Percentiles rank a stretch among this genome's conserved stretches.
phyloP scores from a whole-genome alignment of 2,113 vertebrate genomes.

The Festucalex cinctus region DNA sequence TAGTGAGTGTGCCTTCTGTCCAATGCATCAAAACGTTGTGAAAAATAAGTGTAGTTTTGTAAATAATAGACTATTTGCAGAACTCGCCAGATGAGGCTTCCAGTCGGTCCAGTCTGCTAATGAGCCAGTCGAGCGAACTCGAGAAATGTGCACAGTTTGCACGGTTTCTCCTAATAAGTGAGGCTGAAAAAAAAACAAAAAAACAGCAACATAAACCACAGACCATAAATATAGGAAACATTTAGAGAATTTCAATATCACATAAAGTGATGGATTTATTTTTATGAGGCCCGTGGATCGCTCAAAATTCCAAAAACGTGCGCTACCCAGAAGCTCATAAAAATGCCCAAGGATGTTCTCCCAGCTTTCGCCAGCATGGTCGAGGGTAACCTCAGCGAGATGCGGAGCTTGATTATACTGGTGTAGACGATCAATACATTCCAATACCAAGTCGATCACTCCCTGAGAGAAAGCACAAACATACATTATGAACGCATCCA shows the following conservation, averaged over 20 bases:
- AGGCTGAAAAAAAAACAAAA: slow-evolving; percentile 66
- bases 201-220: background rate
- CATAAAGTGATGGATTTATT: background rate
- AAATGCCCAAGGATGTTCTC: slow-evolving; percentile 82
- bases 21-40: background rate
- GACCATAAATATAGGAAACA: background rate
- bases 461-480: slow-evolving; percentile 72
- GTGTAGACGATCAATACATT: slow-evolving; percentile 89
- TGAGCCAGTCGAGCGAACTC: slow-evolving; percentile 88
- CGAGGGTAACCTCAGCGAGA: slow-evolving; percentile 79
- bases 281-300: background rate
- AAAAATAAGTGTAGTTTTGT: background rate
- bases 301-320: background rate
- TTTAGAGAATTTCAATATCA: background rate
- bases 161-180: slow-evolving; percentile 86
- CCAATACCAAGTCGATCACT: slow-evolving; percentile 86
- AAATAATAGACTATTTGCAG: background rate
- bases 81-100: slow-evolving; percentile 88
- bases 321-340: slow-evolving; percentile 90
- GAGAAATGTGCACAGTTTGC: slow-evolving; percentile 93
- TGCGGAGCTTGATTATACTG: slow-evolving; percentile 79
- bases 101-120: slow-evolving; percentile 84
- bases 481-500: background rate
- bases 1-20: background rate
- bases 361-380: slow-evolving; percentile 82